Conservation (phyloP, 2,888 invertebrate species). For the Tenthredo mesomela region DNA sequence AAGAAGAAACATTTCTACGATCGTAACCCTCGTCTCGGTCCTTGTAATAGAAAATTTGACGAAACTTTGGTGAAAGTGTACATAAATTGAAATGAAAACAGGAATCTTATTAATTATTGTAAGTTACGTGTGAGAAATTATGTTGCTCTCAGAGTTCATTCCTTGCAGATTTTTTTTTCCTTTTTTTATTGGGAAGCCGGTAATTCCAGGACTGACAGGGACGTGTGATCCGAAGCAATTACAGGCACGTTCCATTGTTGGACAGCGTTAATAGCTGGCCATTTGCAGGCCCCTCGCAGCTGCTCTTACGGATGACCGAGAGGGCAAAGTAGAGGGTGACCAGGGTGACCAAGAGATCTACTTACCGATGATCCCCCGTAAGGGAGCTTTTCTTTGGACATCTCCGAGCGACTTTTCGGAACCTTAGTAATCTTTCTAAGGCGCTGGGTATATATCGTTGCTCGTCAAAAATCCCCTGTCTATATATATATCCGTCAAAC, state of each 20-base stretch:
- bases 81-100: neutral
- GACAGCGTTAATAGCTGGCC: slow-evolving; percentile 53
- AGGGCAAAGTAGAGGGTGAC: slow-evolving; percentile 46
- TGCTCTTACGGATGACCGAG: slow-evolving; percentile 51
- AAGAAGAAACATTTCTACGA: neutral
- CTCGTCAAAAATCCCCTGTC: slow-evolving; percentile 32
- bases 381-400: slow-evolving; percentile 50
- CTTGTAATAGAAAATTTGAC: neutral
- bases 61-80: neutral
- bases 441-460: neutral
- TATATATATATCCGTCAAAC: neutral
- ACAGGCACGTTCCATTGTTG: slow-evolving; percentile 50
- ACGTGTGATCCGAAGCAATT: slow-evolving; percentile 54
- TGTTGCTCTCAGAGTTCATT: neutral
- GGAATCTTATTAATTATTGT: too few relatives aligned
- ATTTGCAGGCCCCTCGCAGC: slow-evolving; percentile 52
- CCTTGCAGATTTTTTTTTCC: neutral
- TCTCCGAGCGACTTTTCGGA: slow-evolving; percentile 52
- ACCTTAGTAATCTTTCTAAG: slow-evolving; percentile 45
- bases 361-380: slow-evolving; percentile 52
- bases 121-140: neutral
- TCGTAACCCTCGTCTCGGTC: too few relatives aligned
- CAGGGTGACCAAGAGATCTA: slow-evolving; percentile 51
- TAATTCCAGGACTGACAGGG: slow-evolving; percentile 40
- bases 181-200: slow-evolving; percentile 21